Percentiles rank a stretch among this genome's conserved stretches.
These are phyloP conservation scores for Cyclura pinguis DNA, from an alignment of 2,797 vertebrate genomes.

Conservation along the genomic window DNA sequence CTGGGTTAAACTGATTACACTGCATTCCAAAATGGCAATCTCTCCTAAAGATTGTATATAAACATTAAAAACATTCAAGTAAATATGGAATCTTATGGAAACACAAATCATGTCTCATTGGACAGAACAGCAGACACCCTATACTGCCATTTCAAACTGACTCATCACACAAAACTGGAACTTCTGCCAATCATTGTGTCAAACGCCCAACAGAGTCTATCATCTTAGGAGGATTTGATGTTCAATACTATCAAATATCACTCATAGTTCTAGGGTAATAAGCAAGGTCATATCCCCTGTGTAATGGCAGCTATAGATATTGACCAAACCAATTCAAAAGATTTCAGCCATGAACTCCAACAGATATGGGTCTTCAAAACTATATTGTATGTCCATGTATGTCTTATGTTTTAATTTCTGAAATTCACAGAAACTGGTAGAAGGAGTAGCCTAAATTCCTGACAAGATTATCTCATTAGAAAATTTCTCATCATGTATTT, in stretches of 20 bases:
- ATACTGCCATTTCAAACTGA: not conserved
- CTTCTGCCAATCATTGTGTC: not conserved
- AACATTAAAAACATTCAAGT: not conserved
- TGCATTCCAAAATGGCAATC: not conserved
- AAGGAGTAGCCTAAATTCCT: conserved; percentile 48
- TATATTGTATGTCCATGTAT: conserved; percentile 9
- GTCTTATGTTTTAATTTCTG: conserved; percentile 48
- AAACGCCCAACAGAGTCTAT: not conserved
- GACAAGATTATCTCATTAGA: conserved; percentile 54
- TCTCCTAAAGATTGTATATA: not conserved
- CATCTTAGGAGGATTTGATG: conserved; percentile 1
- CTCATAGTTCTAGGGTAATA: not conserved
- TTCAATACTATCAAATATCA: conserved; percentile 25
- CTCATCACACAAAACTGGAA: not conserved
- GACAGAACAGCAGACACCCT: not conserved
- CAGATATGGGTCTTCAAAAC: not conserved
- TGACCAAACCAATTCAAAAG: not conserved
- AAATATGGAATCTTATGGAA: not conserved
- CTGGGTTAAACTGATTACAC: not conserved
- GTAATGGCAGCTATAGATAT: not conserved
- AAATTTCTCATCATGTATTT: conserved; percentile 41
- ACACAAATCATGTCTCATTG: not conserved
- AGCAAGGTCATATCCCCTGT: not conserved
- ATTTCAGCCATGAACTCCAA: not conserved
- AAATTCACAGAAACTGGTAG: conserved; percentile 55